Conservation (phyloP, 1,140 invertebrate species). For the Spodoptera frugiperda region DNA sequence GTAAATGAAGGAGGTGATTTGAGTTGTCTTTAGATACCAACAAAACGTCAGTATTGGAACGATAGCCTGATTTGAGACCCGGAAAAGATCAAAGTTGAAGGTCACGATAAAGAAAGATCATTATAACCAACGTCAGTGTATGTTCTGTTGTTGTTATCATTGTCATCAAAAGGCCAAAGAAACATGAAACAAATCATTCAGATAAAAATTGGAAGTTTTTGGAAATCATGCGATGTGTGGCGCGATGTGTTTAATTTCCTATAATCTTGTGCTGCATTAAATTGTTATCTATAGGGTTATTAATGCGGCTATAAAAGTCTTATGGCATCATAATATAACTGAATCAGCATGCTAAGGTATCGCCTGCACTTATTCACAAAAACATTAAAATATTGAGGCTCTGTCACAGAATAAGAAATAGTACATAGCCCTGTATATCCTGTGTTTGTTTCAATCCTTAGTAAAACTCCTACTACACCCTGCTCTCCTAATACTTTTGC, state of each 20-base stretch:
- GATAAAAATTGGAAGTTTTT: no score
- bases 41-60: background rate
- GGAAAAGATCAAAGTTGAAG: background rate
- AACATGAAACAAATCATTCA: no score
- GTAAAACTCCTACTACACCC: no score
- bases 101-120: constrained; percentile 2
- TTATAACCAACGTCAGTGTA: background rate
- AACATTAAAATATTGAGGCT: no score
- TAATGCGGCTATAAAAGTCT: constrained; percentile 16
- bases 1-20: background rate
- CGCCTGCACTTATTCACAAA: no score
- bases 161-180: no score
- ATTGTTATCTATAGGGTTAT: background rate
- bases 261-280: background rate
- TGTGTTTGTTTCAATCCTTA: no score
- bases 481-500: no score
- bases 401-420: no score
- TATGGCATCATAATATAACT: background rate
- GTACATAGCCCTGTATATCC: no score
- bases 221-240: no score
- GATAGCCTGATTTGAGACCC: background rate
- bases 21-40: background rate
- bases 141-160: background rate
- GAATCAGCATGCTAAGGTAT: background rate
- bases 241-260: no score